Base-by-base conservation (phyloP, 2,888 invertebrate species). In the Brachypalpus laphriformis region DNA sequence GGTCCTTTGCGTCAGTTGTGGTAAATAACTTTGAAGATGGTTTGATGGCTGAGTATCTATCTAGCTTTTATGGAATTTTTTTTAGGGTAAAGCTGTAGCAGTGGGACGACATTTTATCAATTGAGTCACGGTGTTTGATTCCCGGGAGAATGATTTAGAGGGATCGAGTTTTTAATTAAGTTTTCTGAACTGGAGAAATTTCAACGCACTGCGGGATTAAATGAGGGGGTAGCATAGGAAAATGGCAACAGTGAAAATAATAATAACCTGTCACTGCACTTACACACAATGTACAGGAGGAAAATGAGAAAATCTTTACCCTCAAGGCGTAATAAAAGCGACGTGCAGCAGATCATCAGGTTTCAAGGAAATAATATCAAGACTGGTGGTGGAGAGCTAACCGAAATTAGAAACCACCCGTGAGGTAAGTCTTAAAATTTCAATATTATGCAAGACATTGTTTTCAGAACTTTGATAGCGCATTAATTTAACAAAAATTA, bases 111-210 rank as follows among this genome's bases (percentile, higher is more conserved):
- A 57, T 70, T 57, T 31, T 40, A 28, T 54, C 25, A 61, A 45
- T 28, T 42, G 28, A 18, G 51, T 61, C 59, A 51, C 22, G 25
- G 22, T 37, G 14, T 37, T 25, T 34, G 37, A 51, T 66, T 40
- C 54, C 40, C 40, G 14, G 2, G 16, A 20, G 22, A 54, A 20
- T 11, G 54, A 68, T n/a, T 51, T 20, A 68, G 5, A 54, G 40
- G 51, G 66, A 68, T 40, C 51, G 54, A 18, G n/a, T 54, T 68
- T 54, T 68, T 68, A 68, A 68, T 68, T 68, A 68, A 68, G 40
- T 54, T 42, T 37, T 54, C 51, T 16, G 6, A 37, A 16, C 37
- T n/a, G n/a, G 22, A n/a, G 8, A 14, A 7, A 28, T 28, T 54
- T 68, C 25, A 3, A n/a, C 14, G 6, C 51, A 14, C 51, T 5